Conservation (phyloP, 2,113 vertebrate genomes). For the Coregonus clupeaformis region DNA sequence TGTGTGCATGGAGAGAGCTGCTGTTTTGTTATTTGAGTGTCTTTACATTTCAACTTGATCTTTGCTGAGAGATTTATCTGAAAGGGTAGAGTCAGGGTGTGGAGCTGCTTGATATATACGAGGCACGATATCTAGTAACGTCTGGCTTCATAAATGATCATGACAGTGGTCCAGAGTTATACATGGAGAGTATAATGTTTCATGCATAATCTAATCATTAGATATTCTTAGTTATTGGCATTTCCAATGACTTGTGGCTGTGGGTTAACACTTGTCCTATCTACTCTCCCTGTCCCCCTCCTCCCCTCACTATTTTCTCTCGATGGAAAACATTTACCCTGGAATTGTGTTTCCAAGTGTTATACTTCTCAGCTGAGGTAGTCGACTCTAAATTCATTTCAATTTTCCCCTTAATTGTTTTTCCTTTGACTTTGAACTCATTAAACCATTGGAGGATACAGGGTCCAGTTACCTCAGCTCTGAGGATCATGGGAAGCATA, state of each 20-base stretch:
- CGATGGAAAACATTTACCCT: slow-evolving; percentile 19
- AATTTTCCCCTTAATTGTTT: slow-evolving; percentile 49
- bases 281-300: slow-evolving; percentile 15
- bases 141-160: slow-evolving; percentile 22
- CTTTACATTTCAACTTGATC: background rate
- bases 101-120: slow-evolving; percentile 5
- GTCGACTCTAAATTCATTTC: slow-evolving; percentile 46
- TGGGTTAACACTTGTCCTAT: slow-evolving; percentile 28
- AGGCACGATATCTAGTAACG: background rate
- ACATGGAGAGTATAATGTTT: slow-evolving; percentile 30
- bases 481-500: slow-evolving; percentile 57
- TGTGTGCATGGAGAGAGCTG: background rate
- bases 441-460: slow-evolving; percentile 55
- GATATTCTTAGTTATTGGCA: slow-evolving; percentile 28
- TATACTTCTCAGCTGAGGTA: slow-evolving; percentile 33
- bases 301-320: slow-evolving; percentile 23
- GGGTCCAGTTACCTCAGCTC: slow-evolving; percentile 41
- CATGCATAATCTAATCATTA: slow-evolving; percentile 6
- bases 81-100: background rate
- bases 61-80: background rate
- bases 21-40: background rate
- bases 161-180: slow-evolving; percentile 24
- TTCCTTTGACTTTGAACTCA: slow-evolving; percentile 52
- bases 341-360: slow-evolving; percentile 25
- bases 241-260: slow-evolving; percentile 24